Evolutionary conservation across 2,888 invertebrate genomes (phyloP).

Genomic region (Polyommatus iphigenia): DNA sequence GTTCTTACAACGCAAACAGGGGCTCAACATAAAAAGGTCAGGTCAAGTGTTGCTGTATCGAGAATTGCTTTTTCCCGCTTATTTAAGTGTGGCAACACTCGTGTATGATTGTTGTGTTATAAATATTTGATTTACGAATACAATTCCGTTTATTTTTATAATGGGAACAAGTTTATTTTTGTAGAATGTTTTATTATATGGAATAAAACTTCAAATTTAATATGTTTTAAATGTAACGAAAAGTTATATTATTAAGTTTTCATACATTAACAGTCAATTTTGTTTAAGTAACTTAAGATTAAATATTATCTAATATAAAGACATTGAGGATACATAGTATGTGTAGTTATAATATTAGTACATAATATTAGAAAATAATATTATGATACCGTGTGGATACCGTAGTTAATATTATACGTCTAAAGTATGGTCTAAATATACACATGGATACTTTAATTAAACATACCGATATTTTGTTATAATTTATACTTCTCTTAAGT

Average conservation of each 20-base stretch:
- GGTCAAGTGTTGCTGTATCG: conserved; percentile 23
- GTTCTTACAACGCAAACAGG: conserved; percentile 4
- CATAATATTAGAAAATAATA: no score
- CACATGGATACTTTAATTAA: no score
- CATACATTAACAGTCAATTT: neutral
- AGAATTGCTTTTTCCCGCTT: conserved; percentile 16
- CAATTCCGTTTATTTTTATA: neutral
- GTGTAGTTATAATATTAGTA: no score
- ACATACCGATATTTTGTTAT: no score
- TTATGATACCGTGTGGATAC: no score
- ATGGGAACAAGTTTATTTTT: neutral
- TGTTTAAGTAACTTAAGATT: neutral
- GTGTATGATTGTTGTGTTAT: conserved; percentile 1
- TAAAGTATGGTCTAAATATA: no score
- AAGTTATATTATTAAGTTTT: neutral
- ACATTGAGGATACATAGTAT: no score
- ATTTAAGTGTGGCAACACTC: conserved; percentile 16
- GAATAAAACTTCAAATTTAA: neutral
- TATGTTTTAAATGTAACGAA: no score
- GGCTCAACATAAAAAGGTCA: conserved; percentile 13
- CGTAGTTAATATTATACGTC: no score
- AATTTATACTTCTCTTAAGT: no score
- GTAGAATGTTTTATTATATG: neutral
- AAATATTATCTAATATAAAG: no score
- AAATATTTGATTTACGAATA: neutral